Conservation (phyloP, 2,888 invertebrate species). For the Heliconius ethilla region DNA sequence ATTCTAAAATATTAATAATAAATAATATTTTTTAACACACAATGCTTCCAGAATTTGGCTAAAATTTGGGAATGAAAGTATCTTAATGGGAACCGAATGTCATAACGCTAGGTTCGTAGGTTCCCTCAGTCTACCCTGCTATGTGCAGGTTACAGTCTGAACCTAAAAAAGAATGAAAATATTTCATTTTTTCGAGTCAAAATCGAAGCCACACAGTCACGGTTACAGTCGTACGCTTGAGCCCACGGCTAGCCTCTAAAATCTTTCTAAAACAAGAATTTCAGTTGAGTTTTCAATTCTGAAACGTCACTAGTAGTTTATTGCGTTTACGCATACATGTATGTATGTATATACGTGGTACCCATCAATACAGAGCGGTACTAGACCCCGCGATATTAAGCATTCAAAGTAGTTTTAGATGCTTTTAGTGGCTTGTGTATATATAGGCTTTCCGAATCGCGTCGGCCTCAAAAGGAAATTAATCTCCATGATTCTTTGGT, state of each 20-base stretch:
- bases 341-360: neutral
- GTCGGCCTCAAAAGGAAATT: constrained; percentile 51
- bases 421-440: constrained; percentile 39
- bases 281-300: neutral
- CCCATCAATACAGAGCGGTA: neutral
- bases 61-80: neutral
- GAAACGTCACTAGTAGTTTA: neutral
- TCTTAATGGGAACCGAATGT: too few relatives aligned
- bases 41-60: too few relatives aligned
- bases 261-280: neutral
- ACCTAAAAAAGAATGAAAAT: neutral
- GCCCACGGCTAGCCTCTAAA: neutral
- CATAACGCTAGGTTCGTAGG: too few relatives aligned
- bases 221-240: neutral
- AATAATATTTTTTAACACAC: too few relatives aligned
- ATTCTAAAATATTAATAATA: too few relatives aligned
- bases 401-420: constrained; percentile 46
- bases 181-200: neutral
- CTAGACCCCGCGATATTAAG: constrained; percentile 41
- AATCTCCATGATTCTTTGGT: constrained; percentile 51
- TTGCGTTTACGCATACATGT: constrained; percentile 4
- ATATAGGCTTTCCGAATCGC: constrained; percentile 45
- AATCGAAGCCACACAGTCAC: neutral
- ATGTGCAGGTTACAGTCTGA: neutral
- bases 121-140: neutral